Base-by-base conservation (phyloP, 2,888 invertebrate genomes). In the Xestia sexstrigata region DNA sequence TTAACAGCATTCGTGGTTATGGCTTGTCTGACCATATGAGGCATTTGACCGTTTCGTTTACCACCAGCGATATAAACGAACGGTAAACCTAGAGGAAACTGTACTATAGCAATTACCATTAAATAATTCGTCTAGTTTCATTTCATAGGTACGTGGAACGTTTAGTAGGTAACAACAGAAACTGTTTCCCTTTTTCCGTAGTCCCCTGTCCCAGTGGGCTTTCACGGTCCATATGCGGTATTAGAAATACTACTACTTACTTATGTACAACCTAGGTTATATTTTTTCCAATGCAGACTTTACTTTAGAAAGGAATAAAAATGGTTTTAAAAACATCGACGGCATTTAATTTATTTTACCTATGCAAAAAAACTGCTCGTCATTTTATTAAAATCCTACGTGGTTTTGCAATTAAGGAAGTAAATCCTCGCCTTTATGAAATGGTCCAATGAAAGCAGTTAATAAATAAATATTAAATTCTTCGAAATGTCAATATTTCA, bases 1-100 rank as follows among this genome's bases (percentile, higher is more conserved):
- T 84, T 84, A 74, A 83, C 63, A 77, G 45, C 71, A 67, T 65
- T 73, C 58, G 79, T 66, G 83, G 83, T 79, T 8, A 73, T 72
- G 11, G 67, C 66, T 23, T 70, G 74, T 70, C 71, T 78, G 71
- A 55, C 78, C 45, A 76, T 82, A 72, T 67, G 82, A 78, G 78
- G 79, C 83, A 76, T 82, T 78, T 79, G 55, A 76, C 55, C 72
- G 55, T 65, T 82, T 66, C 23, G 47, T 67, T 78, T 35, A 63
- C 69, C 78, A 72, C 71, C 17, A 35, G 30, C 17, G 0, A 20
- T 42, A 62, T 82, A 60, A 78, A 69, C 67, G 26, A 26, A 47
- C 30, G 20, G 35, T 63, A 47, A 82, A n/a, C 9, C 39, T 52
- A 68, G 49, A 69, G 70, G 55, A 65, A 55, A 68, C 55, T 63